Percentiles rank a stretch among this genome's conserved stretches.
These are phyloP conservation scores for Drosophila melanogaster DNA, from an alignment of 1,140 invertebrate genomes.

Conservation along the genomic window Release_6_plus_ISO1_MT NT_037436.4:16397501-16398000, in stretches of 20 bases:
- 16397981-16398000: constrained; percentile 87
- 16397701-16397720: constrained; percentile 90
- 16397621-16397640: constrained; percentile 86
- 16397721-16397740: constrained; percentile 91
- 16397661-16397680: constrained; percentile 89
- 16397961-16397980: constrained; percentile 89
- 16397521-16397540: constrained; percentile 89
- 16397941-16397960: constrained; percentile 90
- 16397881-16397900: constrained; percentile 87
- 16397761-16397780: constrained; percentile 86
- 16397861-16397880: constrained; percentile 85
- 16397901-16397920: constrained; percentile 88
- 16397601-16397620: constrained; percentile 87
- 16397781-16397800: constrained; percentile 87
- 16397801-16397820: constrained; percentile 87
- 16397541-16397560: constrained; percentile 90
- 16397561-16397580: constrained; percentile 88
- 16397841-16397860: constrained; percentile 86
- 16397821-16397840: constrained; percentile 85
- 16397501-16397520: constrained; percentile 88
- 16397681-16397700: constrained; percentile 88
- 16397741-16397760: constrained; percentile 89
- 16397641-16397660: constrained; percentile 88
- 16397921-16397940: constrained; percentile 90
- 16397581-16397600: constrained; percentile 88